Conservation (phyloP, 64 coral and sea anemone genomes). For the Dendrophyllia cribrosa region DNA sequence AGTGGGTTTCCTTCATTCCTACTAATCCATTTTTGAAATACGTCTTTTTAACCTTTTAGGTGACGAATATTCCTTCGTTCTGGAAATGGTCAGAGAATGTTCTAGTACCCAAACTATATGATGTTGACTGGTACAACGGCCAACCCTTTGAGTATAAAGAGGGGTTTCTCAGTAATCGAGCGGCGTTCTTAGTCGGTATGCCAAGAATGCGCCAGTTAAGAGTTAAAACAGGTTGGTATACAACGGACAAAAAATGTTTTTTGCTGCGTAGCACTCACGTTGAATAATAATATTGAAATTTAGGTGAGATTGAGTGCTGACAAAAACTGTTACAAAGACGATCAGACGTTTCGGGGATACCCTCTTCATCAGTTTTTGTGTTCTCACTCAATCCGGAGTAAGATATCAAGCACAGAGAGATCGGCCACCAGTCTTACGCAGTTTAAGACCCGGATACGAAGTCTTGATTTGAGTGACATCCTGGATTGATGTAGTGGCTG, state of each 20-base stretch:
- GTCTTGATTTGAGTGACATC: too few species aligned
- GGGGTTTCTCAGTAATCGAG: slow-evolving; percentile 76
- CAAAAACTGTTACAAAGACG: too few species aligned
- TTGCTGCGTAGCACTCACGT: too few species aligned
- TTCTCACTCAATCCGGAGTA: too few species aligned
- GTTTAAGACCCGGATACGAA: too few species aligned
- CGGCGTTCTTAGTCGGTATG: slow-evolving; percentile 84
- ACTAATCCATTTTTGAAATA: not conserved
- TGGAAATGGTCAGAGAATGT: slow-evolving; percentile 77
- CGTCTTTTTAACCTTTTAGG: slow-evolving; percentile 10
- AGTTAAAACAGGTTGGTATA: slow-evolving; percentile 67
- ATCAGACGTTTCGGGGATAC: too few species aligned
- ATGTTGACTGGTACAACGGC: slow-evolving; percentile 85
- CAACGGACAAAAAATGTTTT: not conserved
- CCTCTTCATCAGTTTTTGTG: too few species aligned
- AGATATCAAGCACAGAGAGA: too few species aligned
- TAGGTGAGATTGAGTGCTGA: too few species aligned
- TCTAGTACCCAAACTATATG: slow-evolving; percentile 74
- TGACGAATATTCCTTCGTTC: slow-evolving; percentile 35
- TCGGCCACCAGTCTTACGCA: too few species aligned
- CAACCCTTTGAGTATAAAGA: slow-evolving; percentile 68
- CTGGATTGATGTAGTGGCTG: too few species aligned
- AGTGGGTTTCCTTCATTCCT: not conserved
- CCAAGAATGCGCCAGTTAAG: slow-evolving; percentile 83
- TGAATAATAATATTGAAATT: too few species aligned